Conservation (phyloP, 92 coral and sea anemone genomes). For the Palythoa caribaeorum region DNA sequence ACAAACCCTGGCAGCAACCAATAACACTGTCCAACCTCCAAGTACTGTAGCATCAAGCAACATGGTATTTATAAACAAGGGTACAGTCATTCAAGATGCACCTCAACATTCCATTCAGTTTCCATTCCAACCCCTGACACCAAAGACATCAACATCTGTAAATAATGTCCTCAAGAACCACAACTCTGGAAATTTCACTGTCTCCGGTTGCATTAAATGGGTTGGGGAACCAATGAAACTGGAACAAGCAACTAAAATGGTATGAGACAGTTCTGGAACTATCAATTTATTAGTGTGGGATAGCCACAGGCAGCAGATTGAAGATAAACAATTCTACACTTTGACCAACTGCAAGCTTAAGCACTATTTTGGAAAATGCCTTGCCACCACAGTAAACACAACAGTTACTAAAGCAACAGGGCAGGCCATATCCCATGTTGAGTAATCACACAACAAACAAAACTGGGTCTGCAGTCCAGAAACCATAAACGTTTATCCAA, state of each 20-base stretch:
- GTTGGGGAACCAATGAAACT: constrained; percentile 40
- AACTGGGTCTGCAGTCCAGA: constrained; percentile 69
- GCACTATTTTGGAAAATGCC: constrained; percentile 62
- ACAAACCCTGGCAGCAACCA: constrained; percentile 57
- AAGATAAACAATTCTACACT: constrained; percentile 54
- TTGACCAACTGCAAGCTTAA: constrained; percentile 65
- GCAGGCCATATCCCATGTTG: constrained; percentile 54
- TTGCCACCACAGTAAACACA: constrained; percentile 61
- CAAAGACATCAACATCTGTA: constrained; percentile 42
- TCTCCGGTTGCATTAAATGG: constrained; percentile 60
- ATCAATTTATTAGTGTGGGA: constrained; percentile 60
- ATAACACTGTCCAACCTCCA: constrained; percentile 61
- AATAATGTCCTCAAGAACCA: constrained; percentile 31
- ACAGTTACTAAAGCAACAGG: constrained; percentile 51
- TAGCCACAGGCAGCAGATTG: constrained; percentile 63
- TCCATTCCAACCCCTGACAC: constrained; percentile 41
- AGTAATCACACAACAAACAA: constrained; percentile 28
- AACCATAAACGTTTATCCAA: constrained; percentile 42
- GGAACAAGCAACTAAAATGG: constrained; percentile 59
- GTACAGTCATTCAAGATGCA: constrained; percentile 58
- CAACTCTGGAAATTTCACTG: constrained; percentile 58
- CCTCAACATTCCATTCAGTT: constrained; percentile 57
- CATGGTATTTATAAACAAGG: constrained; percentile 64
- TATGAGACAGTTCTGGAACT: constrained; percentile 60
- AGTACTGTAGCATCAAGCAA: constrained; percentile 42